These are phyloP conservation scores for Nomada lathburiana DNA, from an alignment of 2,888 invertebrate species.

Conservation along the genomic window DNA sequence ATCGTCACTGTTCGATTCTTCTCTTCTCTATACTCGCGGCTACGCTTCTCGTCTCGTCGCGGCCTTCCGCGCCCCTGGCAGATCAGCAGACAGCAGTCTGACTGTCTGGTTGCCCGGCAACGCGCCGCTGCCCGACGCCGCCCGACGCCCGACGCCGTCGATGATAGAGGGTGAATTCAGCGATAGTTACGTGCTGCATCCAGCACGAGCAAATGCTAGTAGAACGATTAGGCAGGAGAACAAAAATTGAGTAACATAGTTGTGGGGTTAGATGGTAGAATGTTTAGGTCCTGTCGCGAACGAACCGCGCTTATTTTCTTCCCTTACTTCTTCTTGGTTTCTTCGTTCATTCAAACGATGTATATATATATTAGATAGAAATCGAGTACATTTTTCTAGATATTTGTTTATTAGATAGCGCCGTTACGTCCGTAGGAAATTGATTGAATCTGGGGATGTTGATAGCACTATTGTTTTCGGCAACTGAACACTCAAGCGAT, in stretches of 20 bases:
- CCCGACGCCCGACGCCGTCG: constrained; percentile 64
- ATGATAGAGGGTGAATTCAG: constrained; percentile 75
- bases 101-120: constrained; percentile 82
- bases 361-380: too few species aligned
- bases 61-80: constrained; percentile 65
- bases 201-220: constrained; percentile 60
- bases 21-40: constrained; percentile 7
- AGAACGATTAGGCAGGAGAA: neutral
- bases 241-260: constrained; percentile 1
- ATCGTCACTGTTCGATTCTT: constrained; percentile 25
- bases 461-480: too few species aligned
- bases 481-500: too few species aligned
- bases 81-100: constrained; percentile 80
- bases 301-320: neutral
- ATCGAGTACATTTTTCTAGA: too few species aligned
- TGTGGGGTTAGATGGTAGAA: neutral
- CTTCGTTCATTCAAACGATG: neutral
- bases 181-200: constrained; percentile 61
- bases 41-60: constrained; percentile 49
- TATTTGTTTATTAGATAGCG: too few species aligned
- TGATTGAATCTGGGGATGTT: too few species aligned
- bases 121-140: constrained; percentile 75
- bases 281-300: neutral
- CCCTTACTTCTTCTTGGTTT: neutral
- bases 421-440: too few species aligned